Conservation (phyloP, 2,113 vertebrate genomes). For the Microcebus tavaratra region DNA sequence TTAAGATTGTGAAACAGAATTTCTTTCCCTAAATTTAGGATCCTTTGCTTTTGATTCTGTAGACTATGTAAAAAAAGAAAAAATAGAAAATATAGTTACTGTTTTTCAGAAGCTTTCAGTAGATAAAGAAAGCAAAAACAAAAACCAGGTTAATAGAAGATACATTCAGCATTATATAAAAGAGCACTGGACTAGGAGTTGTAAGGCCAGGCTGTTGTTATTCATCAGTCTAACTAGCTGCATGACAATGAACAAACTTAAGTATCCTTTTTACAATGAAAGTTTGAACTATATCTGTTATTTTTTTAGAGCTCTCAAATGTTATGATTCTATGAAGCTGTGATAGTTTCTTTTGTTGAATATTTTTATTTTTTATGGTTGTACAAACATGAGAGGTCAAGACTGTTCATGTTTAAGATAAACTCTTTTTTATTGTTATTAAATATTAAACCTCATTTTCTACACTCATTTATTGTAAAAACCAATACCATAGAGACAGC, state of each 20-base stretch:
- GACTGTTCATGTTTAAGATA: neutral
- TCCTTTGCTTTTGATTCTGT: slow-evolving; percentile 23
- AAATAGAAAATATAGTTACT: neutral
- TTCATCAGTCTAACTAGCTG: neutral
- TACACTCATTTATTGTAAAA: neutral
- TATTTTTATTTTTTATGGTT: slow-evolving; percentile 22
- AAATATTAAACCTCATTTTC: neutral
- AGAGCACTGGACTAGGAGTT: neutral
- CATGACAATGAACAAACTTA: neutral
- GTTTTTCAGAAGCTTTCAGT: neutral
- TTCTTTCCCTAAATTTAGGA: slow-evolving; percentile 23
- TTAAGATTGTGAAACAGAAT: neutral
- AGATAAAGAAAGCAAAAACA: neutral
- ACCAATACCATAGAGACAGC: neutral
- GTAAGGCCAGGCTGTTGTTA: neutral
- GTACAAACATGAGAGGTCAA: neutral
- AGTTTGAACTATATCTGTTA: neutral
- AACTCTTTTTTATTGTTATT: neutral
- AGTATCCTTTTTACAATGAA: neutral
- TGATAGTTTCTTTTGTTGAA: neutral
- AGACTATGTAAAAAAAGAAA: neutral
- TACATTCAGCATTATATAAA: neutral
- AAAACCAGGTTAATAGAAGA: neutral
- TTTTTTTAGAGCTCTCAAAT: neutral
- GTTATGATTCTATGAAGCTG: neutral